Conservation (phyloP, 2,797 vertebrate genomes). For the Adrianichthys oophorus region DNA sequence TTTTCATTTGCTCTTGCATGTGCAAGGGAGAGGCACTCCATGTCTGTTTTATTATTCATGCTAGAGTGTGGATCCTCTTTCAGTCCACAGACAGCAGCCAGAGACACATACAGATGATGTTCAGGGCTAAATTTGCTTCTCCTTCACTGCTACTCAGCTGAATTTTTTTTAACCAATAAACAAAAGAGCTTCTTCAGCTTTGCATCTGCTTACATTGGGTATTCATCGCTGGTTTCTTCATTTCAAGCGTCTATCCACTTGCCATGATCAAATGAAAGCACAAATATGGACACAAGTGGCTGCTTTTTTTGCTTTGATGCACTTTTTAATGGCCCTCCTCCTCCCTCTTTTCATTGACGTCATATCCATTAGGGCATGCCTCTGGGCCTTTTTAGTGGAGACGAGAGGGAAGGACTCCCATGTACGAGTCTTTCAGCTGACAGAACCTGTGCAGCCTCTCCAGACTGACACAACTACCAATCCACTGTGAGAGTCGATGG, state of each 20-base stretch:
- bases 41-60: constrained; percentile 74
- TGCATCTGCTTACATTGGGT: constrained; percentile 7
- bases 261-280: constrained; percentile 12
- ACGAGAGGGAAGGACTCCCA: constrained; percentile 39
- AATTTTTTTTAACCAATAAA: constrained; percentile 20
- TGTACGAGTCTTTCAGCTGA: constrained; percentile 50
- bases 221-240: constrained; percentile 8
- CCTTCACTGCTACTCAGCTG: constrained; percentile 3
- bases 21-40: constrained; percentile 36
- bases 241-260: constrained; percentile 17
- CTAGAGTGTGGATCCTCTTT: constrained; percentile 69
- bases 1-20: constrained; percentile 33
- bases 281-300: constrained; percentile 17
- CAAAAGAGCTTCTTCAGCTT: constrained; percentile 10
- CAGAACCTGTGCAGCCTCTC: constrained; percentile 56
- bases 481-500: constrained; percentile 27
- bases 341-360: constrained; percentile 60
- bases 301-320: constrained; percentile 58
- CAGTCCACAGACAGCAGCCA: constrained; percentile 67
- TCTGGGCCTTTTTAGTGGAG: constrained; percentile 65
- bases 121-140: constrained; percentile 13
- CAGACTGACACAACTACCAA: constrained; percentile 34
- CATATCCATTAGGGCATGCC: constrained; percentile 70
- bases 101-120: constrained; percentile 40
- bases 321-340: constrained; percentile 60